Percentiles rank a stretch among this genome's conserved stretches.
Conservation (phyloP, 2,113 vertebrate species). For the Glaucidium brasilianum region DNA sequence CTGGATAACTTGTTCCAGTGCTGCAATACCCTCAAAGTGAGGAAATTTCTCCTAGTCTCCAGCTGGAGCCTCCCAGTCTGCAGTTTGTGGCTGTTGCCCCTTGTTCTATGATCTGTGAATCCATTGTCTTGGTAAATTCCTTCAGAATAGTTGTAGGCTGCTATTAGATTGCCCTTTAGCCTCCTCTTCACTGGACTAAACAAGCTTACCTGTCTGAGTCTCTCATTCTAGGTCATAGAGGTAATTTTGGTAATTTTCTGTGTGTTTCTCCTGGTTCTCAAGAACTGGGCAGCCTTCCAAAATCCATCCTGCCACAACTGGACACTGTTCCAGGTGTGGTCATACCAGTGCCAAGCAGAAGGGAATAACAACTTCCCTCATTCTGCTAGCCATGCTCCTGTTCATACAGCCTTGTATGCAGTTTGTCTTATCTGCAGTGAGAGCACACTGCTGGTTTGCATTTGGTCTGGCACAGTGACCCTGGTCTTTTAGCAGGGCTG, state of each 20-base stretch:
- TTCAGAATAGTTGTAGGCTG: neutral
- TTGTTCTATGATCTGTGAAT: neutral
- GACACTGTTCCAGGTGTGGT: neutral
- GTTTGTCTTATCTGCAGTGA: neutral
- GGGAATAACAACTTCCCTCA: rapidly evolving
- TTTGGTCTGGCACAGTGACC: neutral
- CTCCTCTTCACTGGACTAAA: neutral
- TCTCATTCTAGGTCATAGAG: neutral
- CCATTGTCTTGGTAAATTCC: neutral
- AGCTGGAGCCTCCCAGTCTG: neutral
- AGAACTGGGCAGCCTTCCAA: neutral
- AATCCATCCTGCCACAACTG: neutral
- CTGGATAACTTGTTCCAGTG: neutral
- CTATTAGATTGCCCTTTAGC: neutral
- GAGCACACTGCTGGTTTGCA: neutral
- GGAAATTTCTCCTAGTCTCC: neutral
- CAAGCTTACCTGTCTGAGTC: neutral
- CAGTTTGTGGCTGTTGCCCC: neutral
- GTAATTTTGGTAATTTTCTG: neutral
- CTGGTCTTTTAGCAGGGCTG: neutral
- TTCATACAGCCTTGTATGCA: neutral
- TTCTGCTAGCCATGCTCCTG: neutral
- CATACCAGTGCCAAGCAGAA: neutral
- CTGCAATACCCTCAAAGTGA: neutral
- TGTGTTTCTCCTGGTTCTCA: neutral